Base-by-base conservation (phyloP, 2,113 vertebrate species). In the Phalacrocorax pelagicus region DNA sequence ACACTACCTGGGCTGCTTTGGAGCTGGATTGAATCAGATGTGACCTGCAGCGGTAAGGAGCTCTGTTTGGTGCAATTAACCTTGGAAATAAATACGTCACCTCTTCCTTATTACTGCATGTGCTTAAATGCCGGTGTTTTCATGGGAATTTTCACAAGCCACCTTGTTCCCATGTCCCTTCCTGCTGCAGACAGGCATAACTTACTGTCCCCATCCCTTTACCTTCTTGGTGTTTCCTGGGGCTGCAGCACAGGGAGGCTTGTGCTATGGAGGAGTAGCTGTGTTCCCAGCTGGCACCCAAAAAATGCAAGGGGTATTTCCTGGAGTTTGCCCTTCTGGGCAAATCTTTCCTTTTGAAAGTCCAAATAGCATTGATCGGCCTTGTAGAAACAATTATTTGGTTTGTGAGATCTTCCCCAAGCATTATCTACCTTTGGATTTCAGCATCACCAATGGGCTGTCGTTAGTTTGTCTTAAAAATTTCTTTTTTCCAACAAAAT, bases 181-280 rank as follows among this genome's bases (percentile, higher is more conserved):
- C 20, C 38, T 10, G 6, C 44, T 88, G 36, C 30, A 75, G 27
- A 12, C 36, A 52, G 66, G 18, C 3, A 1, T 22, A 9, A 70
- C 15, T 59, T 71, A 8, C 19, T 74, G 51, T 62, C 55, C n/a
- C 34, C 14, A 9, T 34, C 24, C 38, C 38, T 82, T 81, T 71
- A 26, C 19, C 54, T 30, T 75, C 51, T 63, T 0, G 0, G 11
- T 63, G 22, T 75, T 40, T 46, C 71, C 34, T 13, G 13, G 54
- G 54, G 63, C 73, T 81, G n/a, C 27, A 19, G 46, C 3, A 0
- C 32, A 38, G 54, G 46, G 36, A 79, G 34, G 3, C 2, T 1
- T 21, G 36, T 79, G 51, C 78, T 82, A 1, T 6, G 16, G 47
- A 24, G n/a, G 12, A 49, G 19, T n/a, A 4, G 3, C 13, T 32